These are phyloP conservation scores for Rhynchomys soricoides DNA, from an alignment of 2,113 vertebrate species.

Conservation along the genomic window DNA sequence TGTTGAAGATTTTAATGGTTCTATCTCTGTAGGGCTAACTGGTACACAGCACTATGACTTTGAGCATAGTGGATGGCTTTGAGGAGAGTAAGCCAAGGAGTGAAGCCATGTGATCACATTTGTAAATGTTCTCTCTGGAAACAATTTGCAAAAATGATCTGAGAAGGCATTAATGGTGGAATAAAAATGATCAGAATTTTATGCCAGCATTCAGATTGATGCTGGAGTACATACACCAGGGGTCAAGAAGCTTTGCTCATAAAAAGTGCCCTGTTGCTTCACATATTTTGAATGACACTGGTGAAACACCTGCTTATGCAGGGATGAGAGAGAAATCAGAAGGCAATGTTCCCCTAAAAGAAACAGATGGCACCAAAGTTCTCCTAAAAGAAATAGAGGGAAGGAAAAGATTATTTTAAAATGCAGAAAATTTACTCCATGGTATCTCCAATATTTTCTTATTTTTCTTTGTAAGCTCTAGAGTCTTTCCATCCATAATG, in stretches of 20 bases:
- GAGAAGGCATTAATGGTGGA: background rate
- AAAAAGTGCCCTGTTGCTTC: background rate
- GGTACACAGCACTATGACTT: background rate
- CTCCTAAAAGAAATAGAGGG: background rate
- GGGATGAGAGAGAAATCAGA: background rate
- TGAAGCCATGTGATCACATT: background rate
- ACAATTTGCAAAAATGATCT: background rate
- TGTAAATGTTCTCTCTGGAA: background rate
- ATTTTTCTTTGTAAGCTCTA: slow-evolving; percentile 82
- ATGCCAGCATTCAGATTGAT: background rate
- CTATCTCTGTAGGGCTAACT: background rate
- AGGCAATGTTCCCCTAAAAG: background rate
- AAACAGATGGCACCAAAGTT: too few relatives aligned
- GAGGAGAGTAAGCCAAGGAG: background rate
- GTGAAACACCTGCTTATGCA: background rate
- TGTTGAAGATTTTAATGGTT: background rate
- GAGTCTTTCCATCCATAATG: slow-evolving; percentile 83
- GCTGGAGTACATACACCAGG: too few relatives aligned
- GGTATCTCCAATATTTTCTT: background rate
- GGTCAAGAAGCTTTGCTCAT: background rate
- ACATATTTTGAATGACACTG: background rate
- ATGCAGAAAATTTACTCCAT: background rate
- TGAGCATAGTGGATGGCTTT: background rate
- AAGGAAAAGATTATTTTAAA: background rate
- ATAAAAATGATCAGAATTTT: background rate